phyloP scores from a whole-genome alignment of 2,888 invertebrate genomes.

The Galerucella nymphaeae region DNA sequence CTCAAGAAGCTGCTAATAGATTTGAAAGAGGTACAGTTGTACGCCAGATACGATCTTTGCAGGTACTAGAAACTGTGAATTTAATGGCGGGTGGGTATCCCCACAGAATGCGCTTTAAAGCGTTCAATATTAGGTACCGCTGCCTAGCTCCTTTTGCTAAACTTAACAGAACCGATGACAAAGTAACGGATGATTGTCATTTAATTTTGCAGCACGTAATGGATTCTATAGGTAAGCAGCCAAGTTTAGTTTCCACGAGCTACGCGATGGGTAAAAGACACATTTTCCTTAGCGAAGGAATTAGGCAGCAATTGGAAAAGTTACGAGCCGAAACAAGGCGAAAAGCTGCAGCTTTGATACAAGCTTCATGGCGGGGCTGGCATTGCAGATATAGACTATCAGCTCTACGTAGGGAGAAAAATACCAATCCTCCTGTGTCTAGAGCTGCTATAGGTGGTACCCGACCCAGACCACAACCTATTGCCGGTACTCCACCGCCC shows the following conservation, averaged over 20 bases:
- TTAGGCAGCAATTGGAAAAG: constrained; percentile 89
- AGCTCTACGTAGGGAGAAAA: constrained; percentile 64
- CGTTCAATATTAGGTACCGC: constrained; percentile 87
- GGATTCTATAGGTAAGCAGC: constrained; percentile 69
- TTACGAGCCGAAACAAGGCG: constrained; percentile 81
- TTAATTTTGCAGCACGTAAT: constrained; percentile 79
- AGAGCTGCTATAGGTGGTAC: constrained; percentile 61
- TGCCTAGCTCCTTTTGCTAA: constrained; percentile 84
- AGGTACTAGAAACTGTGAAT: constrained; percentile 92
- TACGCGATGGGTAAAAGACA: constrained; percentile 95
- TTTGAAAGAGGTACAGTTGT: constrained; percentile 89
- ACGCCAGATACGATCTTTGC: constrained; percentile 87
- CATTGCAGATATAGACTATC: constrained; percentile 77
- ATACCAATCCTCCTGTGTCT: constrained; percentile 40
- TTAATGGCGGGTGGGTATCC: constrained; percentile 96
- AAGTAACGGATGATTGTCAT: constrained; percentile 78
- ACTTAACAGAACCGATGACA: constrained; percentile 75
- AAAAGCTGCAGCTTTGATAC: constrained; percentile 85
- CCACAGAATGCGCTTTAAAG: constrained; percentile 94
- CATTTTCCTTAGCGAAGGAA: constrained; percentile 93
- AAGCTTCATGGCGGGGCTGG: constrained; percentile 87
- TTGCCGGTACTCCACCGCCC: constrained; percentile 87
- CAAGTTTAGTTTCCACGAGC: constrained; percentile 75
- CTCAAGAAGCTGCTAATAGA: constrained; percentile 81
- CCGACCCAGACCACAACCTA: constrained; percentile 88